Evolutionary conservation across 2,797 vertebrate species (phyloP), one percentile per base, ranked within the genome.

Genomic region (Ctenopoma multispine): DNA sequence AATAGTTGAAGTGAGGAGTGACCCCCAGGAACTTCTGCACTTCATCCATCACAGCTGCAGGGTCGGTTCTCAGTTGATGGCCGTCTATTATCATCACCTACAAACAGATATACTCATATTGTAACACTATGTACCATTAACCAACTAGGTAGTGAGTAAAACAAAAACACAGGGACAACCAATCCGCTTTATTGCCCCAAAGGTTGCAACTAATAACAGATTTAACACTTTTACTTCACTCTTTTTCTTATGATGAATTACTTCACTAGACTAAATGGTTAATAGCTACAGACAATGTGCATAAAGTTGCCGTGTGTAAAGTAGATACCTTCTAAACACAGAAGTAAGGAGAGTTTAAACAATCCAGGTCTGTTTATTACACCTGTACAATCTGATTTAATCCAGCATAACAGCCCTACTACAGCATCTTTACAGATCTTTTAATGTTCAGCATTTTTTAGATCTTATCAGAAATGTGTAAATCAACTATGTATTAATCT

Each of bases 11-110:
- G 81, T 96, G 95, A 81, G 96, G 95, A 87, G 95, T 95, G 21
- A 98, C 95, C 72, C 96, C 96, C 66, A 99, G 91, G 82, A 99
- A 99, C 92, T 95, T 98, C 92, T 99, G 98, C 20, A 99, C 96
- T 88, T 96, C 97, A 76, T 98, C 97, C 97, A 99, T 99, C 86
- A 98, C 95, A 24, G 96, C 90, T 7, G 96, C 95, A 27, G 97
- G 98, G 86, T 98, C 96, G 41, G 92, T 95, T 87, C 96, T 96
- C 82, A 99, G 92, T 90, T 98, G 97, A 88, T 99, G 98, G 58
- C 98, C 98, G 50, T 99, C 97, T 69, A 99, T 96, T 84, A 99
- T 98, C 87, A 99, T 94, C 87, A 99, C 89, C 97, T 99, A 20
- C 36, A 84, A 79, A 82, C 36, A 82, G 48, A 78, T 4, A 74